Percentiles rank a stretch among this genome's conserved stretches.
Evolutionary conservation across 2,113 vertebrate species (phyloP).

Genomic region (Bubo bubo): DNA sequence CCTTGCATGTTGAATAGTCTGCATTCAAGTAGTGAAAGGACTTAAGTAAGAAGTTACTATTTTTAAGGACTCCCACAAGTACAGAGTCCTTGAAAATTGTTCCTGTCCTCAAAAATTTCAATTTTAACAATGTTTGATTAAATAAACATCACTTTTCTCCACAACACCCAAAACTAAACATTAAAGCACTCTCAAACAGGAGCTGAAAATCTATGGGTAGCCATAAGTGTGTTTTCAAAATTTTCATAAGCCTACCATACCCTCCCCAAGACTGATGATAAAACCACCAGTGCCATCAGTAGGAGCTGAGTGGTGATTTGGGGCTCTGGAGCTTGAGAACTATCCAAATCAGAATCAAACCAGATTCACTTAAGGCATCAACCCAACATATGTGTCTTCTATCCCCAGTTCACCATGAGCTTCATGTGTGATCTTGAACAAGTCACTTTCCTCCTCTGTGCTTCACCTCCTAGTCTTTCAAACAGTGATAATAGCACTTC

Average conservation of each 20-base stretch:
- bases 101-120: neutral
- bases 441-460: neutral
- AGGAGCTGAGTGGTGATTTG: neutral
- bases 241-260: neutral
- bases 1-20: neutral
- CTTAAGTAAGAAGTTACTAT: neutral
- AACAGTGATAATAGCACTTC: neutral
- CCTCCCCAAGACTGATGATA: neutral
- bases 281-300: neutral
- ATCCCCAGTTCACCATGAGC: neutral
- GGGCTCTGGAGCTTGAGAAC: neutral
- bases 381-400: neutral
- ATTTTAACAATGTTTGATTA: neutral
- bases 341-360: neutral
- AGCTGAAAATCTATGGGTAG: neutral
- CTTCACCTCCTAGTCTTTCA: neutral
- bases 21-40: neutral
- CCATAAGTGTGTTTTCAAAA: neutral
- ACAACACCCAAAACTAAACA: neutral
- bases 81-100: neutral
- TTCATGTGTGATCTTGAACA: neutral
- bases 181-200: neutral
- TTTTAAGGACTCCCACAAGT: neutral
- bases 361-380: neutral
- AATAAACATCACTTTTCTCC: neutral